These are phyloP conservation scores for Coremacera marginata DNA, from an alignment of 2,888 invertebrate species.

Conservation along the genomic window DNA sequence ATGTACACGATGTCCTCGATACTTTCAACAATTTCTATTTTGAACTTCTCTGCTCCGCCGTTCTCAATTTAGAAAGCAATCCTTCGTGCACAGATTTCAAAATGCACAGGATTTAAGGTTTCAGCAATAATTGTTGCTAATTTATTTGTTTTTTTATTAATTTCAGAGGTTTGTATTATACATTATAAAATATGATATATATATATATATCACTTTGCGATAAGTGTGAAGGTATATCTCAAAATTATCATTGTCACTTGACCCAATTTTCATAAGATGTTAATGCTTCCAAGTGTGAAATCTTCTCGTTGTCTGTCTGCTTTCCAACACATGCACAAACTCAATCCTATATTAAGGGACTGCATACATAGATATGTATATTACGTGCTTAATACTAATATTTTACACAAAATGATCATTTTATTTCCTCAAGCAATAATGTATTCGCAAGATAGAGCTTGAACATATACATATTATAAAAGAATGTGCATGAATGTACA, in stretches of 20 bases:
- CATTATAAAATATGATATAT: background rate
- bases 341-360: background rate
- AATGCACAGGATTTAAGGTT: too few relatives aligned
- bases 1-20: too few relatives aligned
- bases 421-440: too few relatives aligned
- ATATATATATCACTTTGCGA: background rate
- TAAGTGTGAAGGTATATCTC: background rate
- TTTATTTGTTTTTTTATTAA: too few relatives aligned
- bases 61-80: too few relatives aligned
- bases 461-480: background rate
- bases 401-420: too few relatives aligned
- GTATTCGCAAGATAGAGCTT: background rate
- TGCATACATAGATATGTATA: background rate
- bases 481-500: background rate
- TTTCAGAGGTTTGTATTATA: too few relatives aligned
- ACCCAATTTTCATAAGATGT: slow-evolving; percentile 17
- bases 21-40: too few relatives aligned
- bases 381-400: background rate
- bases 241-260: slow-evolving; percentile 10
- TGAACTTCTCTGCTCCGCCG: too few relatives aligned
- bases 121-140: too few relatives aligned
- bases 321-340: background rate
- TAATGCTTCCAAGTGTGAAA: background rate
- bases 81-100: too few relatives aligned
- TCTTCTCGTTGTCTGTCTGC: background rate